Percentiles rank a stretch among this genome's conserved stretches.
phyloP scores from a whole-genome alignment of 2,888 invertebrate genomes.

The Trissoscelio sp. region DNA sequence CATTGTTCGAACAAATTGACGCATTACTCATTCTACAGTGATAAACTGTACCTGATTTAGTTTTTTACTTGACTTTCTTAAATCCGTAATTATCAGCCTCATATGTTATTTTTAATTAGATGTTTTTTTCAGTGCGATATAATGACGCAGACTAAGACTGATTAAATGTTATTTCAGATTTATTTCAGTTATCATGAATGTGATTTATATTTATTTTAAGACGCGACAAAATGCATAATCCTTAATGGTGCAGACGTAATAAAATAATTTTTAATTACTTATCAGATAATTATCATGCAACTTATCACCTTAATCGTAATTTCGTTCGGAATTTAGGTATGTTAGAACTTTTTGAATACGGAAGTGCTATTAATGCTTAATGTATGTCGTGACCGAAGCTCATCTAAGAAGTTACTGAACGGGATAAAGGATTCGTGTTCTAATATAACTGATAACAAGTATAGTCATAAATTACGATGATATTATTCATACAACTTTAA shows the following conservation, averaged over 20 bases:
- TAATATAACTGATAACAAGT: constrained; percentile 21
- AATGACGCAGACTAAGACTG: constrained; percentile 5
- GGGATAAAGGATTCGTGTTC: constrained; percentile 23
- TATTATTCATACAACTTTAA: too few relatives aligned
- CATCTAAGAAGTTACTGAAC: constrained; percentile 29
- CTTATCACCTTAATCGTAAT: constrained; percentile 39
- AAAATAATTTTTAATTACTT: constrained; percentile 22
- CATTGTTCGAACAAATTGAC: neutral
- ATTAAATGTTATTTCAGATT: neutral
- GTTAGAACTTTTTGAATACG: constrained; percentile 22
- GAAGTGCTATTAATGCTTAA: constrained; percentile 32
- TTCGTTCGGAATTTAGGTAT: constrained; percentile 22
- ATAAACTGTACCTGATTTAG: neutral
- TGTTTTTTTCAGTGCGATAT: neutral
- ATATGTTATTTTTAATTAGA: constrained; percentile 7
- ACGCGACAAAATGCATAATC: neutral
- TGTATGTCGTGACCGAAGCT: constrained; percentile 43
- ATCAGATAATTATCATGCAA: constrained; percentile 11
- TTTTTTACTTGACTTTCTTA: neutral
- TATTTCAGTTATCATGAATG: neutral
- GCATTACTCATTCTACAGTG: neutral
- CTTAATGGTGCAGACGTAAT: neutral
- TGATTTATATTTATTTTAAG: neutral
- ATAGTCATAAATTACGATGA: neutral
- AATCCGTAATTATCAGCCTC: neutral